Base-by-base conservation (phyloP, 2,888 invertebrate species). In the Plagodis dolabraria region DNA sequence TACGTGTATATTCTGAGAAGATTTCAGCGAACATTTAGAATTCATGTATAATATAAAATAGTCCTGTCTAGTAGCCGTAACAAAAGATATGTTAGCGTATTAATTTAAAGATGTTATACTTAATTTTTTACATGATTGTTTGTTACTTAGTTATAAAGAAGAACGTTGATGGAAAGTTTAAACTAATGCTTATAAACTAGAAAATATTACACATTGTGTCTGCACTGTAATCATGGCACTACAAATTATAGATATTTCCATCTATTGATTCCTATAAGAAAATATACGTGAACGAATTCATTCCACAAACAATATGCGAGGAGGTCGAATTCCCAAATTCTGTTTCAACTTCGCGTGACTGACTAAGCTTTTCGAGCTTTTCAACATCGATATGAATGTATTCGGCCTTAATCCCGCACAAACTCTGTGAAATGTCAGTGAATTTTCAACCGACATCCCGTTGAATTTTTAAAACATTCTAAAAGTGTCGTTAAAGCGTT, bases 361-460 rank as follows among this genome's bases (percentile, higher is more conserved):
- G 45, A n/a, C 47, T 36, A 12, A 38, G 47, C 9, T n/a, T 40
- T 50, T 33, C 47, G 47, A 38, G 47, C 9, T n/a, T 40, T 50
- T 33, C 47, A 43, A 55, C 55, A 51, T 51, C 51, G 47, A 51
- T 44, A 44, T 47, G 38, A 51, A 42, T 48, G 42, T 59, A 54
- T 59, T 53, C n/a, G 53, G 51, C 47, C 45, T 38, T 60, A 50
- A 58, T 54, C 50, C 50, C 51, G 49, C 34, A 38, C 33, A 40
- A 45, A 22, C 46, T 51, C 47, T 22, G 47, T 47, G 33, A 55
- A 51, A 55, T 47, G 40, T 33, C 40, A 22, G 47, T 9, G 40
- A 51, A 46, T 43, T 34, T 40, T 22, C 6, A 48, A 43, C 49
- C 52, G 38, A 53, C 47, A 48, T 52, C 35, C 33, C 44, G 8